These are phyloP conservation scores for Colaptes auratus DNA, from an alignment of 2,113 vertebrate species.

Conservation along the genomic window DNA sequence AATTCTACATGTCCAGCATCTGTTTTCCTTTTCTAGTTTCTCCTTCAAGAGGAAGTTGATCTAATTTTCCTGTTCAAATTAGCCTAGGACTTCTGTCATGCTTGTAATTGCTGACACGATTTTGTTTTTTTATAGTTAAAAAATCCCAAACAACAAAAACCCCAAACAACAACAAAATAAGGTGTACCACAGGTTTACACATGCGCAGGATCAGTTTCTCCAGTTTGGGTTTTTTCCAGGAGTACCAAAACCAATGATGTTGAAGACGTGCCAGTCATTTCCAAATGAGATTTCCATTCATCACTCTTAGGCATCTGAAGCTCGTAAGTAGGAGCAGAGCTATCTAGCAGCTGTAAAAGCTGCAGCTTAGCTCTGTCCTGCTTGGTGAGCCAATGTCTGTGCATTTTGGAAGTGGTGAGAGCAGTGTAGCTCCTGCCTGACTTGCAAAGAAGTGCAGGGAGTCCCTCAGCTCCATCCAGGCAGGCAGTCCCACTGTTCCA, in stretches of 20 bases:
- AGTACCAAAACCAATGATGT: not conserved
- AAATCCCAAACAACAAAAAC: not conserved
- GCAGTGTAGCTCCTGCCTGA: not conserved
- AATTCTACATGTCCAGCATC: not conserved
- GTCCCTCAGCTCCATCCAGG: accelerated
- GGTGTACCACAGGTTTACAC: not conserved
- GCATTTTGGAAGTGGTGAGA: not conserved
- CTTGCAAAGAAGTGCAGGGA: accelerated
- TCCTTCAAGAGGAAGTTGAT: slow-evolving; percentile 32
- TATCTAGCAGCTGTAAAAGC: not conserved
- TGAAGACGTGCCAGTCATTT: not conserved
- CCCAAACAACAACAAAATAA: not conserved
- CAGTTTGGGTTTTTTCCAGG: not conserved
- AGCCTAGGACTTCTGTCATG: not conserved
- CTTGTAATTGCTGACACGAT: not conserved
- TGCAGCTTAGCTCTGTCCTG: not conserved
- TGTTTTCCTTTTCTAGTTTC: slow-evolving; percentile 30
- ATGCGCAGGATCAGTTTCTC: accelerated
- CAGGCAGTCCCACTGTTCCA: not conserved
- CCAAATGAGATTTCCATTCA: not conserved
- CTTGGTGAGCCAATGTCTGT: accelerated
- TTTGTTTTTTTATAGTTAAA: not conserved
- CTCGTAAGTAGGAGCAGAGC: not conserved
- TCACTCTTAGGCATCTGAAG: not conserved
- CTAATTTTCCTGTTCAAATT: slow-evolving; percentile 52